Base-by-base conservation (phyloP, 2,888 invertebrate genomes). In the Copidosoma aretas region DNA sequence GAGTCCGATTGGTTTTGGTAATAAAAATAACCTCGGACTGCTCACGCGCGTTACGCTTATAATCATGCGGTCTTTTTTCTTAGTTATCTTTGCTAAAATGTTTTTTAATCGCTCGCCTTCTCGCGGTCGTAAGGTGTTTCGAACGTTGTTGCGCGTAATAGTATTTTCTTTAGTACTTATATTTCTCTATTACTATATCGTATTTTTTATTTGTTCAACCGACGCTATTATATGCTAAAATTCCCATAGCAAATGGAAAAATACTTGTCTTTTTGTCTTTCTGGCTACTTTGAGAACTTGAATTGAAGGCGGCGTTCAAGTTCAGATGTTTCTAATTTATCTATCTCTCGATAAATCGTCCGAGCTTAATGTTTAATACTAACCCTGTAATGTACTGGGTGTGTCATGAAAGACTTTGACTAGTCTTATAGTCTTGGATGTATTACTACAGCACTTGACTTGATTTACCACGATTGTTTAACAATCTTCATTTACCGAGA, bases 1-100 rank as follows among this genome's bases (percentile, higher is more conserved):
- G 71, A 73, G 79, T 77, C 83, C 83, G 83, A 83, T 83, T 82
- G 83, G 83, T 83, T 81, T 82, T 83, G 82, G 83, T 84, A 84
- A 83, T 84, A 83, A 84, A 84, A 84, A 84, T 84, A 83, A 84
- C 83, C 83, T 83, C 83, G 82, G 83, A 79, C 77, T 78, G 79
- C 81, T 76, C 60, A 56, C 57, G 66, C 61, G 57, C 67, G 17
- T 46, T 15, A 17, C 17, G 17, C 15, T 46, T 46, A 17, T 46
- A 15, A 14, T 14, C 43, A 12, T 12, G 12, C 43, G 43, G 12
- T 12, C 2, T 46, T 46, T 46, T 46, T 46, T 46, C 17, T 46
- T 46, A 17, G 14, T 46, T 46, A 46, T 46, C 43, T 46, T 41
- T 32, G 43, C 22, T 72, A 64, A 69, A 72, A 67, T 61, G 43